These are phyloP conservation scores for Callospermophilus lateralis DNA, from an alignment of 2,113 vertebrate species.

Conservation along the genomic window DNA sequence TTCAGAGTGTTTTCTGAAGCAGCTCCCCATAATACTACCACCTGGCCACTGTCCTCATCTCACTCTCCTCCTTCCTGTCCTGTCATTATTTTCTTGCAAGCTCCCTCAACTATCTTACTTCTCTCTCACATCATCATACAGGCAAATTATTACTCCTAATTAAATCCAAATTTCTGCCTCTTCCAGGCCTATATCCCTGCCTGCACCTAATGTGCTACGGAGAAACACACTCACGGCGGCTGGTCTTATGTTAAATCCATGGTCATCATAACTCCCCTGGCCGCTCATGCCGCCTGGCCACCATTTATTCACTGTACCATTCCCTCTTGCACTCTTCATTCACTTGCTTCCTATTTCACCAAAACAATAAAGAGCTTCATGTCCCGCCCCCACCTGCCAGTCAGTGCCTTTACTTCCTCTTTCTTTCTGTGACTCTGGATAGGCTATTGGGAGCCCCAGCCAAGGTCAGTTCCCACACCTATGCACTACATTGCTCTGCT, in stretches of 20 bases:
- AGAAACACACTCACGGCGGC: not conserved
- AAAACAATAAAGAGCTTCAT: not conserved
- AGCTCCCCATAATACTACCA: too few species aligned
- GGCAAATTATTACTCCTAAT: too few species aligned
- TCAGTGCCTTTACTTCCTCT: not conserved
- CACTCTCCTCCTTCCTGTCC: not conserved
- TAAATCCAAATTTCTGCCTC: not conserved
- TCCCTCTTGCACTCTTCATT: not conserved
- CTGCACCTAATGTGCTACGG: not conserved
- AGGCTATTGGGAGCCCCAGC: not conserved
- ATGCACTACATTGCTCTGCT: not conserved
- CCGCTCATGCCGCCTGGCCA: too few species aligned
- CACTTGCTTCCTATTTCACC: not conserved
- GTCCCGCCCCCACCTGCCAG: not conserved
- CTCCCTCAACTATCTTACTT: not conserved
- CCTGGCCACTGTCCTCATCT: not conserved
- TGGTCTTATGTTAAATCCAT: not conserved
- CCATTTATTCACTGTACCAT: too few species aligned
- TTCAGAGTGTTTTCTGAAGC: too few species aligned
- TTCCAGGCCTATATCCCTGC: not conserved
- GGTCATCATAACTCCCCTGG: not conserved
- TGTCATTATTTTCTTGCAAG: not conserved
- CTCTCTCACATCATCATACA: not conserved
- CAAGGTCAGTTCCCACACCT: not conserved
- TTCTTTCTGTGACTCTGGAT: slow-evolving; percentile 11